These are phyloP conservation scores for Canis aureus DNA, from an alignment of 2,113 vertebrate species.

Conservation along the genomic window DNA sequence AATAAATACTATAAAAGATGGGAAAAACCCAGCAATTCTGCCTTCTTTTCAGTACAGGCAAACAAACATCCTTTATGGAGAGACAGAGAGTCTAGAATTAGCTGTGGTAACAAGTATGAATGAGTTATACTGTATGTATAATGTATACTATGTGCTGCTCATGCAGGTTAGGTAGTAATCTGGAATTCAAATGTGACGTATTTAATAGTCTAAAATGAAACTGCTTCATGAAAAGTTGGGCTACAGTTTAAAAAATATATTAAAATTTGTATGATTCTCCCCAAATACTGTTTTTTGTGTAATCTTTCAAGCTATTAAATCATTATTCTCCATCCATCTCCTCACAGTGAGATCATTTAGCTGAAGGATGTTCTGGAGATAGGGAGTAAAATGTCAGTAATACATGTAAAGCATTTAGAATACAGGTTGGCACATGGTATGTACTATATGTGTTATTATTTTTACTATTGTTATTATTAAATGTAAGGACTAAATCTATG, in stretches of 20 bases:
- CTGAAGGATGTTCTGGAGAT: neutral
- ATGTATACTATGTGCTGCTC: neutral
- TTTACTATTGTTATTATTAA: neutral
- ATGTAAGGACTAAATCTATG: neutral
- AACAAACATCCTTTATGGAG: neutral
- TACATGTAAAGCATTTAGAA: neutral
- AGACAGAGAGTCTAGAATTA: neutral
- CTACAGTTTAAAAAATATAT: neutral
- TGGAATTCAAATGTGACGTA: neutral
- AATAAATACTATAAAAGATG: slow-evolving; percentile 54
- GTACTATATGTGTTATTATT: neutral
- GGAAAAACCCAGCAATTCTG: neutral
- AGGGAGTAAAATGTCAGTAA: neutral
- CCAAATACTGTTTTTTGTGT: neutral
- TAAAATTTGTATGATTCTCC: neutral
- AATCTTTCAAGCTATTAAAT: neutral
- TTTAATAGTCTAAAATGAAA: neutral
- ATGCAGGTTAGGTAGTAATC: neutral
- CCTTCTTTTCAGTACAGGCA: neutral
- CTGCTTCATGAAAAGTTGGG: neutral
- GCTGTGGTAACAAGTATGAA: neutral
- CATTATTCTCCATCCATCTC: neutral
- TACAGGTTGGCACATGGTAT: neutral
- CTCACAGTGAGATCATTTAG: neutral
- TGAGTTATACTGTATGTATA: neutral